Percentiles rank a stretch among this genome's conserved stretches.
These are phyloP conservation scores for Sorex fumeus DNA, from an alignment of 2,113 vertebrate genomes.

Conservation along the genomic window DNA sequence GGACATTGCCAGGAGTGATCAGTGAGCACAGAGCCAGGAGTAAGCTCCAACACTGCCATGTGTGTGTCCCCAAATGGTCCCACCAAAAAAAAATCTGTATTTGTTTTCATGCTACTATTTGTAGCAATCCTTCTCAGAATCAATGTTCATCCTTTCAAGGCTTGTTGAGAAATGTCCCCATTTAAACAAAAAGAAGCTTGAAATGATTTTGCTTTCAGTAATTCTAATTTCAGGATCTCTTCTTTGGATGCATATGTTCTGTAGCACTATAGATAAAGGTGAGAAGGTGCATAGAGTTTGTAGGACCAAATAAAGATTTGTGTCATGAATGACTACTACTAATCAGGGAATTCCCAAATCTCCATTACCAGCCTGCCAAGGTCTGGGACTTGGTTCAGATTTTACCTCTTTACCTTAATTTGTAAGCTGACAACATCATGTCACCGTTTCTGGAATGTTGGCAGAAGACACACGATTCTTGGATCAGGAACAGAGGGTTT, in stretches of 20 bases:
- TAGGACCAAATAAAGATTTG: background rate
- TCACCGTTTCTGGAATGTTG: background rate
- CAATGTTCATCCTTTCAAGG: background rate
- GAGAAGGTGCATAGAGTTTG: background rate
- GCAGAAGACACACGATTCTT: background rate
- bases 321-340: background rate
- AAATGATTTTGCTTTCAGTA: background rate
- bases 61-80: too few species aligned
- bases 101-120: background rate
- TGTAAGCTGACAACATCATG: background rate
- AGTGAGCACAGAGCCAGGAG: too few species aligned
- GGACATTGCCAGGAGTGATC: too few species aligned
- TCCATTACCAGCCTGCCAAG: background rate
- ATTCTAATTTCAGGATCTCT: background rate
- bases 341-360: background rate
- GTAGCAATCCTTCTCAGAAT: background rate
- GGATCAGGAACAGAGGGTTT: background rate
- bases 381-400: background rate
- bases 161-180: background rate
- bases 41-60: too few species aligned
- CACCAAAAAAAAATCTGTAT: background rate
- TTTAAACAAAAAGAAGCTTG: background rate
- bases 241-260: background rate
- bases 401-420: background rate
- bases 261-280: accelerated